These are phyloP conservation scores for Lacerta agilis DNA, from an alignment of 2,797 vertebrate genomes.

Conservation along the genomic window DNA sequence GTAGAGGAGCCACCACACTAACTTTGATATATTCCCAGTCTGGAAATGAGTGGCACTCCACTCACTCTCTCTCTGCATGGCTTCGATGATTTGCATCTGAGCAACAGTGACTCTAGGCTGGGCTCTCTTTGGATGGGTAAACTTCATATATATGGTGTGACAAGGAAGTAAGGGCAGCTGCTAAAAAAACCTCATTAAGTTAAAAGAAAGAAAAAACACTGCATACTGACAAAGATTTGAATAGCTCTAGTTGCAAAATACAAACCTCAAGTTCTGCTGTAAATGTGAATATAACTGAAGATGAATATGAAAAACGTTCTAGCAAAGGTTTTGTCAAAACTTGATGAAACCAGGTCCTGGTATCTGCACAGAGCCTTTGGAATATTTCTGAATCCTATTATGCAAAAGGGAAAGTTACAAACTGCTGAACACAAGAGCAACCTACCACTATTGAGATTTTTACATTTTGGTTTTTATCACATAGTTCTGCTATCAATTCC, in stretches of 20 bases:
- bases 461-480: no score
- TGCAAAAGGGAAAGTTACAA: not conserved
- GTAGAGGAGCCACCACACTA: not conserved
- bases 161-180: not conserved
- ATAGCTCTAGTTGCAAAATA: not conserved
- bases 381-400: slow-evolving; percentile 37
- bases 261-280: slow-evolving; percentile 56
- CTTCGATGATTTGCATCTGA: not conserved
- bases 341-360: slow-evolving; percentile 64
- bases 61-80: not conserved
- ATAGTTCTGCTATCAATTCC: no score
- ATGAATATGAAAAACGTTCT: accelerated
- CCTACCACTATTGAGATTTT: not conserved
- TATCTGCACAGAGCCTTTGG: not conserved
- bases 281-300: accelerated
- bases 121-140: not conserved
- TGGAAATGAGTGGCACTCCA: not conserved
- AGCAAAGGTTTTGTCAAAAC: slow-evolving; percentile 38
- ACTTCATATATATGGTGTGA: not conserved
- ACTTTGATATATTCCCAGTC: not conserved
- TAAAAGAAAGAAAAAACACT: not conserved
- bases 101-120: not conserved
- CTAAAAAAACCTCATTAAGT: not conserved
- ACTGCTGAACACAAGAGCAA: slow-evolving; percentile 20
- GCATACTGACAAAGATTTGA: not conserved